Conservation (phyloP, 2,888 invertebrate genomes). For the Chaetogeoica ovagalla region DNA sequence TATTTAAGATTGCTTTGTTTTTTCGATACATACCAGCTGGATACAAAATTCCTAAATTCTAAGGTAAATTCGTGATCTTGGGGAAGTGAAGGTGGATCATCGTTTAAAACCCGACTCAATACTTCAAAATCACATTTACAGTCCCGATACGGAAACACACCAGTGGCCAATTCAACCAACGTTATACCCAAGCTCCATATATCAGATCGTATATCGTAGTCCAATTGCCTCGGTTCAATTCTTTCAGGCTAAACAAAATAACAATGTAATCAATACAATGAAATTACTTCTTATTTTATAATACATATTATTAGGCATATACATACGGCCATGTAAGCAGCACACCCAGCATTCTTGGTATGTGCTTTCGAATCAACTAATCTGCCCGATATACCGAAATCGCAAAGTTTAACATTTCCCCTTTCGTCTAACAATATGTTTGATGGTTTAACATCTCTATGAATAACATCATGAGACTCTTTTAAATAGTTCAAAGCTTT, state of each 20-base stretch:
- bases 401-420: slow-evolving; percentile 96
- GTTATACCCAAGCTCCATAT: slow-evolving; percentile 99
- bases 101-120: slow-evolving; percentile 84
- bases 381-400: slow-evolving; percentile 98
- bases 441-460: slow-evolving; percentile 97
- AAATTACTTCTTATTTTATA: neutral
- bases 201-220: slow-evolving; percentile 98
- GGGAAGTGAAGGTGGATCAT: slow-evolving; percentile 86
- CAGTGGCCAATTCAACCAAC: slow-evolving; percentile 94
- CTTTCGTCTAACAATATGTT: slow-evolving; percentile 95
- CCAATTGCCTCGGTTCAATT: slow-evolving; percentile 90
- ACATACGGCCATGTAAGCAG: slow-evolving; percentile 98
- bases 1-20: neutral
- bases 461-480: slow-evolving; percentile 94
- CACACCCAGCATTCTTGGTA: slow-evolving; percentile 94
- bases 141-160: slow-evolving; percentile 90
- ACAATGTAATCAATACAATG: slow-evolving; percentile 11
- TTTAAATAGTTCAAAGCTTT: slow-evolving; percentile 97
- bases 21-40: slow-evolving; percentile 73
- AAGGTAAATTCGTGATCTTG: slow-evolving; percentile 74
- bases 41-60: slow-evolving; percentile 88
- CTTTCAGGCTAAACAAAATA: slow-evolving; percentile 78
- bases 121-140: slow-evolving; percentile 98
- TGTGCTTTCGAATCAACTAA: slow-evolving; percentile 98
- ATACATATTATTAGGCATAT: slow-evolving; percentile 20